Conservation (phyloP, 1,140 invertebrate genomes). For the Atta cephalotes region DNA sequence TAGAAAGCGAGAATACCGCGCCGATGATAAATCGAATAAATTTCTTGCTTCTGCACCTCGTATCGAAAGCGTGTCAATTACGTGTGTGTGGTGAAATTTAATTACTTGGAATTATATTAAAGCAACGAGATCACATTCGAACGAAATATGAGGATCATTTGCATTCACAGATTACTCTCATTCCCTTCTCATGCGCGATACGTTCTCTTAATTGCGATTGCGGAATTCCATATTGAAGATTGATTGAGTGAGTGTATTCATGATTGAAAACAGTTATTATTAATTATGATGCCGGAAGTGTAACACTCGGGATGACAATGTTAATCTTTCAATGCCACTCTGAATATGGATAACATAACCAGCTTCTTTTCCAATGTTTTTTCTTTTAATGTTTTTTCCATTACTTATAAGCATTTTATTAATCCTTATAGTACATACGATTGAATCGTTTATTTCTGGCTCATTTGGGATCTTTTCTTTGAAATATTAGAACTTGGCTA, state of each 20-base stretch:
- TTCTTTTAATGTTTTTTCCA: too few relatives aligned
- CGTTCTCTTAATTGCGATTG: constrained; percentile 21
- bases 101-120: constrained; percentile 50
- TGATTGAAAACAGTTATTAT: background rate
- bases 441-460: too few relatives aligned
- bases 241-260: background rate
- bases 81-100: constrained; percentile 53
- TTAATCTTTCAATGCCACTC: background rate
- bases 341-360: too few relatives aligned
- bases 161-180: constrained; percentile 10
- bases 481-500: too few relatives aligned
- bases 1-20: constrained; percentile 37
- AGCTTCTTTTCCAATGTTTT: too few relatives aligned
- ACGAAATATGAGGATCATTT: constrained; percentile 30
- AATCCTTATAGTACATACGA: too few relatives aligned
- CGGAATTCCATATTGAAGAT: constrained; percentile 2
- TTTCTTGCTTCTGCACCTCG: constrained; percentile 28
- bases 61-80: constrained; percentile 22
- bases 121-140: background rate
- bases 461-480: too few relatives aligned
- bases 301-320: too few relatives aligned
- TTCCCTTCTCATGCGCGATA: background rate
- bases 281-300: background rate
- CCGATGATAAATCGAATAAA: constrained; percentile 59
- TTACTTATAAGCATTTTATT: too few relatives aligned